These are phyloP conservation scores for Galleria mellonella DNA, from an alignment of 1,140 invertebrate genomes.

Conservation along the genomic window DNA sequence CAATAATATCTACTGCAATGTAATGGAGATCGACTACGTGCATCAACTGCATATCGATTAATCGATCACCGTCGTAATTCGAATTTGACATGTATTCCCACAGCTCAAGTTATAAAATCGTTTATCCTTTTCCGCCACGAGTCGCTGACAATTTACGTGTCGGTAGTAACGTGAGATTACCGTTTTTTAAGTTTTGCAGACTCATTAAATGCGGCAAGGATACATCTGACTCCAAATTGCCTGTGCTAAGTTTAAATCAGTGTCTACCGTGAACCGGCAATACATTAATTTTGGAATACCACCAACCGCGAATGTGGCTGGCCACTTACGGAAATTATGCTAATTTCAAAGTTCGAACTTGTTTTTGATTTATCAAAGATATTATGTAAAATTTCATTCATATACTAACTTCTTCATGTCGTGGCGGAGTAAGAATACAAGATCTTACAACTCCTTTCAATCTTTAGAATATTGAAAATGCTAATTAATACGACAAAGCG, in stretches of 20 bases:
- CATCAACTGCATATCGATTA: slow-evolving; percentile 1
- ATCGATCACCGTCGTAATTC: background rate
- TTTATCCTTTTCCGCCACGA: background rate
- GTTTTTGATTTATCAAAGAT: background rate
- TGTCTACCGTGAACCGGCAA: slow-evolving; percentile 7
- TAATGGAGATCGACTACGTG: slow-evolving; percentile 3
- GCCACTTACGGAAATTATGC: slow-evolving; percentile 7
- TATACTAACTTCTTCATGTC: no score
- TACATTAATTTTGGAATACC: slow-evolving; percentile 7
- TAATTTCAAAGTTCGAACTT: slow-evolving; percentile 2
- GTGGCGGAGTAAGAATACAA: no score
- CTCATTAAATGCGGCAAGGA: slow-evolving; percentile 5
- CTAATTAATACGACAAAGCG: no score
- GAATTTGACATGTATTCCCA: background rate
- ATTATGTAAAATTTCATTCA: background rate
- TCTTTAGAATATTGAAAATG: no score
- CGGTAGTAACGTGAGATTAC: slow-evolving; percentile 34
- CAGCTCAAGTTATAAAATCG: background rate
- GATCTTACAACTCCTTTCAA: no score
- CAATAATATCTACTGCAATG: background rate
- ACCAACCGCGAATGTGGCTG: slow-evolving; percentile 5
- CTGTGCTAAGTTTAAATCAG: slow-evolving; percentile 14
- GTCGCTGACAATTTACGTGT: slow-evolving; percentile 23
- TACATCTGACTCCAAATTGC: slow-evolving; percentile 17
- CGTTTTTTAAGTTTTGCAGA: background rate